phyloP scores from a whole-genome alignment of 1,140 invertebrate genomes.

The Drosophila triauraria region DNA sequence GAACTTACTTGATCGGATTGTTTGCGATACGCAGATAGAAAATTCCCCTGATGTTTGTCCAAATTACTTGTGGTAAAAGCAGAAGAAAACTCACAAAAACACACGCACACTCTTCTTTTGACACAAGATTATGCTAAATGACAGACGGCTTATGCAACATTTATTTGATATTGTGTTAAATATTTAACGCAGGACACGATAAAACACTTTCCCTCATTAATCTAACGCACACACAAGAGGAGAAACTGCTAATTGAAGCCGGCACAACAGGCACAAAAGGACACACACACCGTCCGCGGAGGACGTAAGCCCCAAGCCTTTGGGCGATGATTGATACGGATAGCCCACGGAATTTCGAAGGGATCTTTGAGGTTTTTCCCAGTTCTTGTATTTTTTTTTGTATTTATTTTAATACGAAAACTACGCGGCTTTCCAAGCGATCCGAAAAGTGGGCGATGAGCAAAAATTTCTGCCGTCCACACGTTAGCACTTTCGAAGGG shows the following conservation, averaged over 20 bases:
- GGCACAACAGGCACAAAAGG: constrained; percentile 34
- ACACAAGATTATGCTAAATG: constrained; percentile 60
- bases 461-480: constrained; percentile 40
- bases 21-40: background rate
- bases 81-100: constrained; percentile 8
- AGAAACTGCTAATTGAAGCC: constrained; percentile 65
- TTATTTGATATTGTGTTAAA: constrained; percentile 81
- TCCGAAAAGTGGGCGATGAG: constrained; percentile 16
- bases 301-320: constrained; percentile 34
- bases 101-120: constrained; percentile 9
- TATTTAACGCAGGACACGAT: constrained; percentile 81
- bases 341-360: constrained; percentile 20
- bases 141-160: constrained; percentile 74
- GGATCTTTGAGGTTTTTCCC: constrained; percentile 10
- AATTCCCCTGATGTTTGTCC: constrained; percentile 20
- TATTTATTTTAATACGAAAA: constrained; percentile 15
- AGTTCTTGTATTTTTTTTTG: background rate
- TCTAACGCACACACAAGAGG: constrained; percentile 30
- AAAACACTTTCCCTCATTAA: constrained; percentile 82
- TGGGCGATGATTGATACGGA: constrained; percentile 40
- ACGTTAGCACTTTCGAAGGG: constrained; percentile 72
- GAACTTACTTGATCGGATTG: constrained; percentile 34
- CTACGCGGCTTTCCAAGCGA: constrained; percentile 37
- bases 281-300: constrained; percentile 14
- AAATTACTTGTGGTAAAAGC: constrained; percentile 27